These are phyloP conservation scores for Platanista minor DNA, from an alignment of 2,113 vertebrate genomes.

Conservation along the genomic window DNA sequence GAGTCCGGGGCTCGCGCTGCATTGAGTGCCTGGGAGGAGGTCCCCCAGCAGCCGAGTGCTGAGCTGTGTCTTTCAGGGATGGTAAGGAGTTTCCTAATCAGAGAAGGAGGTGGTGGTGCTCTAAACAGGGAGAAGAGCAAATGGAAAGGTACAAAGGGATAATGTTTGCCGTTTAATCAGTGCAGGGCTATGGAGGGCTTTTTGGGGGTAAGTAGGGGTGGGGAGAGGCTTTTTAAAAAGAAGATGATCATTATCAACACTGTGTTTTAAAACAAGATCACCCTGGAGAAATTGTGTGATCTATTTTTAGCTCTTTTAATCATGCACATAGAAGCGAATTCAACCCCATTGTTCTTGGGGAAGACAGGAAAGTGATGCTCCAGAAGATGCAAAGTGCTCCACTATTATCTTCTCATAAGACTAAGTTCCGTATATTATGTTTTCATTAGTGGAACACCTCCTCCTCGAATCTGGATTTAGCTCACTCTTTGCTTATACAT, in stretches of 20 bases:
- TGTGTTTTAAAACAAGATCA: background rate
- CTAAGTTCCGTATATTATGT: background rate
- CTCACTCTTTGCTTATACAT: background rate
- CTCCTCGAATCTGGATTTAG: background rate
- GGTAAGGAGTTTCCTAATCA: background rate
- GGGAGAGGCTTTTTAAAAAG: background rate
- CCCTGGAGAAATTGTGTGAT: background rate
- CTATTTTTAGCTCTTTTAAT: background rate
- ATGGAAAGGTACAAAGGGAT: background rate
- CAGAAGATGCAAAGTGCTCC: background rate
- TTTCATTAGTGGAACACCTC: background rate
- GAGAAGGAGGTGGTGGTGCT: background rate
- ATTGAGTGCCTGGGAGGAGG: background rate
- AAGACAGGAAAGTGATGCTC: background rate
- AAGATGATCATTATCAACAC: background rate
- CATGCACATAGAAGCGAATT: background rate
- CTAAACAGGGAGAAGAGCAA: background rate
- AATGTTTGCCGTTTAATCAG: background rate
- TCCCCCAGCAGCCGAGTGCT: background rate
- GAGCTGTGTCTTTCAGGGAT: background rate
- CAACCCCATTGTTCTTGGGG: background rate
- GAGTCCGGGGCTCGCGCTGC: background rate
- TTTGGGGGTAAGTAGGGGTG: accelerated
- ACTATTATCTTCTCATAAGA: background rate
- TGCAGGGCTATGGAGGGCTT: background rate